These are phyloP conservation scores for Agrotis puta DNA, from an alignment of 2,888 invertebrate genomes.

Conservation along the genomic window DNA sequence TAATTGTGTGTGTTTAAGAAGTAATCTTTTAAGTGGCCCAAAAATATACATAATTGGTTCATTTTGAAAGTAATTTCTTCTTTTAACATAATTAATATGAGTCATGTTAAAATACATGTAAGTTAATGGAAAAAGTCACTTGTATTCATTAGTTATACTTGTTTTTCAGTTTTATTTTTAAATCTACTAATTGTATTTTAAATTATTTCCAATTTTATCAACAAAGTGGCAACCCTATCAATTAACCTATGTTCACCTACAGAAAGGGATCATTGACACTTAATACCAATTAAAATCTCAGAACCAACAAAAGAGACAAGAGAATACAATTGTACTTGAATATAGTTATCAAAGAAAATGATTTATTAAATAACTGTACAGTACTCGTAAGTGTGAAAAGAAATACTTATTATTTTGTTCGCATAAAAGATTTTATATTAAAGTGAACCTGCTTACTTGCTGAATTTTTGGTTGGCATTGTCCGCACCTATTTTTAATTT, in stretches of 20 bases:
- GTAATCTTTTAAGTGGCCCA: background rate
- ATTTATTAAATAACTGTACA: constrained; percentile 60
- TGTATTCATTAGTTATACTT: too few species aligned
- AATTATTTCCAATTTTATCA: background rate
- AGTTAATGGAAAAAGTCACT: too few species aligned
- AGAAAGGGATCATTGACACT: constrained; percentile 69
- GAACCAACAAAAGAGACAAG: constrained; percentile 66
- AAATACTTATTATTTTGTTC: constrained; percentile 13
- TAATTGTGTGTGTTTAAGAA: background rate
- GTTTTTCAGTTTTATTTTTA: too few species aligned
- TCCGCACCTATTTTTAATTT: background rate
- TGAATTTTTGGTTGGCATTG: background rate
- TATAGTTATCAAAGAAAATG: constrained; percentile 49
- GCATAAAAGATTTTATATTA: constrained; percentile 10
- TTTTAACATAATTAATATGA: background rate
- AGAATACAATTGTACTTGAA: constrained; percentile 57
- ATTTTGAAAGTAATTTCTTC: background rate
- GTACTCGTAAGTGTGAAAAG: constrained; percentile 25
- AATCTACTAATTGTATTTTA: too few species aligned
- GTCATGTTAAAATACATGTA: too few species aligned
- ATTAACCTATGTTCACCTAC: constrained; percentile 21
- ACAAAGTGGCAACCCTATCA: constrained; percentile 51
- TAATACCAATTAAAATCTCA: constrained; percentile 72
- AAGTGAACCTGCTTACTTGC: constrained; percentile 5
- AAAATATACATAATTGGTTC: background rate